Evolutionary conservation across 2,797 vertebrate genomes (phyloP).

Genomic region (Microctenopoma lineatum): DNA sequence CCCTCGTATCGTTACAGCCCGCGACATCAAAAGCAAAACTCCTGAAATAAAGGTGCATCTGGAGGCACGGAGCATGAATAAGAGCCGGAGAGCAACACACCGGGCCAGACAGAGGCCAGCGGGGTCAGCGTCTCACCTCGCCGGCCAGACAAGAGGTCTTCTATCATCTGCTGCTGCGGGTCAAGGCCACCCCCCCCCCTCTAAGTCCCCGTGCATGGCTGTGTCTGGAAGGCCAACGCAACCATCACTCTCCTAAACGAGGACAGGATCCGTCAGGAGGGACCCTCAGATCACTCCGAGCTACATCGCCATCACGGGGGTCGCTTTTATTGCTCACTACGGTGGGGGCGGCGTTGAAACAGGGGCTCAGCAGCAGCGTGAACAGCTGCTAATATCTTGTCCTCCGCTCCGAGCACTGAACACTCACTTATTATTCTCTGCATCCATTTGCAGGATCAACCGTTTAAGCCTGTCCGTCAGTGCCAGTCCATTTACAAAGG

Average conservation of each 20-base stretch:
- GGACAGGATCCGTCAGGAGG: constrained; percentile 78
- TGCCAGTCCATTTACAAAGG: constrained; percentile 72
- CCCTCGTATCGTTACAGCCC: constrained; percentile 71
- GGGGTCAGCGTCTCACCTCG: constrained; percentile 67
- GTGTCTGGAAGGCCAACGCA: constrained; percentile 48
- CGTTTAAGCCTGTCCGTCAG: constrained; percentile 72
- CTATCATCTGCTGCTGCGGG: constrained; percentile 64
- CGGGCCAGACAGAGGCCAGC: constrained; percentile 53
- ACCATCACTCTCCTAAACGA: constrained; percentile 73
- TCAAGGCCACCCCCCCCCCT: constrained; percentile 73
- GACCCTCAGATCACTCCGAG: constrained; percentile 24
- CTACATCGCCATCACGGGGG: no score
- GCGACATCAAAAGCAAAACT: constrained; percentile 66
- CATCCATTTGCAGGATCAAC: constrained; percentile 64
- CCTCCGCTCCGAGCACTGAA: constrained; percentile 7
- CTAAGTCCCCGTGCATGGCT: constrained; percentile 60
- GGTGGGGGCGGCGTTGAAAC: constrained; percentile 45
- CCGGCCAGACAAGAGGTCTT: constrained; percentile 69
- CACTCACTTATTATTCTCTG: constrained; percentile 59
- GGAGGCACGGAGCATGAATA: background rate
- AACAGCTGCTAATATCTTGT: constrained; percentile 62
- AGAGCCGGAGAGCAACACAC: constrained; percentile 13
- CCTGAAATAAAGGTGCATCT: background rate
- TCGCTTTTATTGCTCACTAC: constrained; percentile 37
- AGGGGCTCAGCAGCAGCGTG: constrained; percentile 5